Base-by-base conservation (phyloP, 2,113 vertebrate genomes). In the Chloroceryle aenea region DNA sequence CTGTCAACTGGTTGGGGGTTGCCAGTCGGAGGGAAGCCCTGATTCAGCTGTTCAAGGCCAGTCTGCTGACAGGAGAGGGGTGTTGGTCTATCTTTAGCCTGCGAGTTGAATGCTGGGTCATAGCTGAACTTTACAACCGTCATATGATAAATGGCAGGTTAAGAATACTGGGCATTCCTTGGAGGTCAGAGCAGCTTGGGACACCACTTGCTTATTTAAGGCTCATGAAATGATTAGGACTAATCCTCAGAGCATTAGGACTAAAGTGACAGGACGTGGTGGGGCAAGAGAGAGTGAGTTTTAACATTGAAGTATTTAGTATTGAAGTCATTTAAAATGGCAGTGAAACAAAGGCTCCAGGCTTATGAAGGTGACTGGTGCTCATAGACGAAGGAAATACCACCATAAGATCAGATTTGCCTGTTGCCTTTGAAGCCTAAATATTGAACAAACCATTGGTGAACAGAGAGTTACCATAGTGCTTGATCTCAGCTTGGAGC, bases 81-180 rank as follows among this genome's bases (percentile, higher is more conserved):
- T 53, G 64, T 50, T 78, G 79, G 67, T 59, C 96, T 97, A 97
- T 97, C 74, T 96, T 96, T 97, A 97, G 94, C 82, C 47, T 22
- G 1, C 40, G 40, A 87, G 78, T 67, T 76, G 73, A 77, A 59
- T 78, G 80, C 59, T 76, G 83, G 81, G 75, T 71, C 12, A 14
- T 62, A 73, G 83, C 73, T 92, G 88, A 75, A 72, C 84, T 97
- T 96, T 84, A 66, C 59, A 66, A 77, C 12, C 4, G 92, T 97
- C 97, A 97, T 96, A 91, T 97, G 97, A 96, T 74, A 74, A 96
- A 94, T 88, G 78, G 69, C 75, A 85, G 55, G 48, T 67, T 82
- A 9, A 75, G 73, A 81, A 63, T 80, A 50, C 38, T 58, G 55
- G 23, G 38, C 47, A 20, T 64, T 34, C 84, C 80, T 64, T 19